Conservation (phyloP, 2,888 invertebrate genomes). For the Apamea crenata region DNA sequence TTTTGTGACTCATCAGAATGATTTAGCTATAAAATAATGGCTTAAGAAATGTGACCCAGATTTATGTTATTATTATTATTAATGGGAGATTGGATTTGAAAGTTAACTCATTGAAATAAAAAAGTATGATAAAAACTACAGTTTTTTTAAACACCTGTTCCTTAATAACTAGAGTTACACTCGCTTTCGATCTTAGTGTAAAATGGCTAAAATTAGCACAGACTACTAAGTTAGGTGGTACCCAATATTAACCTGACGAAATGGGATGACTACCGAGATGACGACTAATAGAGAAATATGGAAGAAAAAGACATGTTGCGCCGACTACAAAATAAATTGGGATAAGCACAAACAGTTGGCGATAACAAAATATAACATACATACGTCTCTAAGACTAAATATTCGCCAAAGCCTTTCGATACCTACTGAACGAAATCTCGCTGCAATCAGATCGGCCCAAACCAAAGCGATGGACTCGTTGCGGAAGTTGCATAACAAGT, state of each 20-base stretch:
- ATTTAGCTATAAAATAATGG: constrained; percentile 50
- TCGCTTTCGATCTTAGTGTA: neutral
- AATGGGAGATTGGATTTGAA: constrained; percentile 56
- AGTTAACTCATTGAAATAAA: constrained; percentile 61
- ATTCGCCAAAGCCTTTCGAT: neutral
- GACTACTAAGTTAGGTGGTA: neutral
- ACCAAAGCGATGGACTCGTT: neutral
- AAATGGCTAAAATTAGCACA: neutral
- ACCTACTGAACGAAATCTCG: constrained; percentile 1
- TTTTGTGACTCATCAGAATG: constrained; percentile 32
- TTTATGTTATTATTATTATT: constrained; percentile 65
- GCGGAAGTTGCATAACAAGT: constrained; percentile 12
- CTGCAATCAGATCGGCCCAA: neutral
- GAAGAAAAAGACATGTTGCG: neutral
- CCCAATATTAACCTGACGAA: neutral
- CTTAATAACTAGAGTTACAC: neutral
- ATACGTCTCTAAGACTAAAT: neutral
- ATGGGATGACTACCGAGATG: neutral
- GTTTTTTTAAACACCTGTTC: constrained; percentile 1
- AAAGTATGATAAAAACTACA: constrained; percentile 29
- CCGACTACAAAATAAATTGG: neutral
- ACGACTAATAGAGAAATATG: too few relatives aligned
- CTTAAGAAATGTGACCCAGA: constrained; percentile 56
- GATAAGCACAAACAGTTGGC: neutral
- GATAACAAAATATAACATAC: neutral